Evolutionary conservation across 2,113 vertebrate genomes (phyloP).

Genomic region (Microcebus tavaratra): DNA sequence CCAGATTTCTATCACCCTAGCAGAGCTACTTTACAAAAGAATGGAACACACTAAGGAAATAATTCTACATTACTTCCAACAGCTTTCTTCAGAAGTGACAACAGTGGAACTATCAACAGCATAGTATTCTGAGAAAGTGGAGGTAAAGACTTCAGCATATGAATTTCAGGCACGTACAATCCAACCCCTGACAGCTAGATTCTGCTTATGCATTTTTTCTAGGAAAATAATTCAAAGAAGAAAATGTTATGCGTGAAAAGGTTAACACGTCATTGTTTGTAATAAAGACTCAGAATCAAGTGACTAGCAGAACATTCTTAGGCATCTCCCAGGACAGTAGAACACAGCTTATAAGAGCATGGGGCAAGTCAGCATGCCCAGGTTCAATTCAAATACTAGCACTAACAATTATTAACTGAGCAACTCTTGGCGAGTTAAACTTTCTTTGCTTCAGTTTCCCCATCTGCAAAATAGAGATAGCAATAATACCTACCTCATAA

Average conservation of each 20-base stretch:
- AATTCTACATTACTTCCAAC: not conserved
- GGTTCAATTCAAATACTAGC: not conserved
- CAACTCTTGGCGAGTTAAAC: not conserved
- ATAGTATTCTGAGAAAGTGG: not conserved
- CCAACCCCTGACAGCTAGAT: not conserved
- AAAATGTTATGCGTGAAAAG: not conserved
- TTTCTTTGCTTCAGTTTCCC: conserved; percentile 11
- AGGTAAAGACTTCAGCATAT: not conserved
- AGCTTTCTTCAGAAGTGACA: not conserved
- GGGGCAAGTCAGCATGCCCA: not conserved
- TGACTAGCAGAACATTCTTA: not conserved
- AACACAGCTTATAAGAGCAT: rapidly evolving
- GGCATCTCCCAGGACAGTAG: not conserved
- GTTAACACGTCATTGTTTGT: not conserved
- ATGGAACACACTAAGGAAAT: not conserved
- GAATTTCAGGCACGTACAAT: not conserved
- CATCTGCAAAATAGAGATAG: not conserved
- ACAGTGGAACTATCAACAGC: not conserved
- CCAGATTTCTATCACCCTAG: not conserved
- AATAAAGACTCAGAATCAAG: not conserved
- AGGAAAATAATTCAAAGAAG: conserved; percentile 23
- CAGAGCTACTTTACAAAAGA: not conserved
- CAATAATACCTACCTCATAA: not conserved
- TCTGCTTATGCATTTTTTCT: not conserved
- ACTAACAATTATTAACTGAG: not conserved